These are phyloP conservation scores for Aplodontia rufa DNA, from an alignment of 2,113 vertebrate genomes.

Conservation along the genomic window DNA sequence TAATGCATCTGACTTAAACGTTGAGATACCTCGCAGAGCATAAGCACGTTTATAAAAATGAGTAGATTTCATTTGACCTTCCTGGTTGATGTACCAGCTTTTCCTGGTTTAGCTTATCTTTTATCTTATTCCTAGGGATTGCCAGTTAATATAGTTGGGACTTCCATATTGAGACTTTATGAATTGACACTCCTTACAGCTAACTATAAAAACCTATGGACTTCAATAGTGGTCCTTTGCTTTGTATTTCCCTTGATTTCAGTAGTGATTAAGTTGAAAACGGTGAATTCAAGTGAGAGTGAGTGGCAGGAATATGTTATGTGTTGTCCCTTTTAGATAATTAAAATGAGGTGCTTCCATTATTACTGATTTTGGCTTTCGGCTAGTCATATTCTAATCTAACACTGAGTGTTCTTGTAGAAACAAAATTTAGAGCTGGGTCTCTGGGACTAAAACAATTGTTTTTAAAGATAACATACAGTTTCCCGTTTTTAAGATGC, in stretches of 20 bases:
- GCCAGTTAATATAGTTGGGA: not conserved
- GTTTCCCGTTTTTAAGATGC: not conserved
- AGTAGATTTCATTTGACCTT: not conserved
- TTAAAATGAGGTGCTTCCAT: not conserved
- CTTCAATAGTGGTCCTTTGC: not conserved
- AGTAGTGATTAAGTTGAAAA: not conserved
- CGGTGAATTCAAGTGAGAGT: not conserved
- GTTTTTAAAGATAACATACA: not conserved
- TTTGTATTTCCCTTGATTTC: not conserved
- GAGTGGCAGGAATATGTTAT: not conserved
- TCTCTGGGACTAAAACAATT: not conserved
- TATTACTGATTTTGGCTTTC: constrained; percentile 10
- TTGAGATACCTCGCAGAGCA: not conserved
- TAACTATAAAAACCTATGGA: not conserved
- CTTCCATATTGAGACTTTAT: not conserved
- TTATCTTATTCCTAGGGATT: not conserved
- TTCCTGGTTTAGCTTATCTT: not conserved
- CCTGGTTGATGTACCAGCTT: not conserved
- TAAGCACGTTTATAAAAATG: not conserved
- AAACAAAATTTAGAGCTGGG: not conserved
- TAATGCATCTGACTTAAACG: not conserved
- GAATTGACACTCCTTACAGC: not conserved
- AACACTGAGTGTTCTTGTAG: not conserved
- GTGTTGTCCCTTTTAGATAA: not conserved
- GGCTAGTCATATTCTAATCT: not conserved